Percentiles rank a stretch among this genome's conserved stretches.
phyloP scores from a whole-genome alignment of 2,113 vertebrate genomes.

The Tetrax tetrax region DNA sequence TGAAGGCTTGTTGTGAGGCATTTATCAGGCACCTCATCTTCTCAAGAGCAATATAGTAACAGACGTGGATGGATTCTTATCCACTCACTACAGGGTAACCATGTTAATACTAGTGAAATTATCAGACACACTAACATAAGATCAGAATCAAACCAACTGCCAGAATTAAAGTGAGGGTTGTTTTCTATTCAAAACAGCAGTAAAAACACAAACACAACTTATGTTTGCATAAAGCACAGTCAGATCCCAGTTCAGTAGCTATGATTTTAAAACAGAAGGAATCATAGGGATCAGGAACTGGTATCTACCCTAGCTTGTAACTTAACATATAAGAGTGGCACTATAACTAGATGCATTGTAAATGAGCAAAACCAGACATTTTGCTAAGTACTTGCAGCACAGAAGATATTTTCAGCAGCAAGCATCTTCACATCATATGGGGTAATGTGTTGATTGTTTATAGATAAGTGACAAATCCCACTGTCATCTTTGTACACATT shows the following conservation, averaged over 20 bases:
- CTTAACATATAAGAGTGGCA: neutral
- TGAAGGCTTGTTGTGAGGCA: neutral
- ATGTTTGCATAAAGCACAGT: neutral
- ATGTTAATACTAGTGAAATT: neutral
- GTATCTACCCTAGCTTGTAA: neutral
- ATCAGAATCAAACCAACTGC: neutral
- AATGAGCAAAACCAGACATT: neutral
- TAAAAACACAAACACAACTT: neutral
- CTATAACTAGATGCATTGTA: neutral
- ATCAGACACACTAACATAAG: neutral
- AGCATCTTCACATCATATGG: neutral
- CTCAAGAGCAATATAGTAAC: neutral
- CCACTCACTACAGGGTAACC: neutral
- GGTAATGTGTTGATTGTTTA: accelerated
- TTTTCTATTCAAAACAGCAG: neutral
- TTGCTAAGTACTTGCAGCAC: neutral
- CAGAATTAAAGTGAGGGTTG: neutral
- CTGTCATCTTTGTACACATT: neutral
- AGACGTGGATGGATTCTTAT: neutral
- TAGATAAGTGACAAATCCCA: neutral
- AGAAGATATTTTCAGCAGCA: neutral
- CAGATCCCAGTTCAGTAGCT: neutral
- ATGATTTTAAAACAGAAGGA: neutral
- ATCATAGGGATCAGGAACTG: neutral
- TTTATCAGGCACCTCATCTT: neutral